Base-by-base conservation (phyloP, 2,113 vertebrate species). In the Brachyhypopomus occidentalis region DNA sequence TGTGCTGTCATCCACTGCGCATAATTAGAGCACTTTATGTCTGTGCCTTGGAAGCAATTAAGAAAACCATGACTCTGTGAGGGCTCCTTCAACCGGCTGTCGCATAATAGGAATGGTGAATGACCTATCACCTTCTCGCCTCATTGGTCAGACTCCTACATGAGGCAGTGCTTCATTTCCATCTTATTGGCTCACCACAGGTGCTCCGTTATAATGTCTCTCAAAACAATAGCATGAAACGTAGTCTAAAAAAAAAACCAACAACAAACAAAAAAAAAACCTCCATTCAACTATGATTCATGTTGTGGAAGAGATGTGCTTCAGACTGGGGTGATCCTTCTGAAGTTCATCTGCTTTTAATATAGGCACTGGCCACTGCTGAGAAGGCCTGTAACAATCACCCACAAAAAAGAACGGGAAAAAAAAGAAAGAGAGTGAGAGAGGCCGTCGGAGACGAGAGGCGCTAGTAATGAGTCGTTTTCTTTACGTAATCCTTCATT, bases 311-410 rank as follows among this genome's bases (percentile, higher is more conserved):
- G 41, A 22, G n/a, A 16, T 38, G 16, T 0, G 64, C 27, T 27
- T 80, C 59, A 60, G 30, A 62, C 75, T n/a, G 63, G 23, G 19
- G 36, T 55, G 23, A 77, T 77, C 70, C n/a, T 38, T 48, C 79
- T 79, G 41, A 70, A 58, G 34, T 80, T 86, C 80, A 82, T 84
- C 85, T 84, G 83, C 73, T 84, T 86, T 86, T 69, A 82, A 84
- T 80, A 56, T 19, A 72, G 62, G 25, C 23, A 23, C 55, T 48
- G 64, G 67, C 73, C 76, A 38, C 66, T 73, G 66, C 59, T 64
- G 38, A 66, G 59, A 25, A 17, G 19, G 45, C 23, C 75, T 41
- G 72, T 69, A 78, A 70, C 78, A 84, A 66, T 74, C 69, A 41
- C 56, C 58, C 66, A 4, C 20, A 52, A 14, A 56, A 66, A 73